These are phyloP conservation scores for Chanos chanos DNA, from an alignment of 2,797 vertebrate species.

Conservation along the genomic window DNA sequence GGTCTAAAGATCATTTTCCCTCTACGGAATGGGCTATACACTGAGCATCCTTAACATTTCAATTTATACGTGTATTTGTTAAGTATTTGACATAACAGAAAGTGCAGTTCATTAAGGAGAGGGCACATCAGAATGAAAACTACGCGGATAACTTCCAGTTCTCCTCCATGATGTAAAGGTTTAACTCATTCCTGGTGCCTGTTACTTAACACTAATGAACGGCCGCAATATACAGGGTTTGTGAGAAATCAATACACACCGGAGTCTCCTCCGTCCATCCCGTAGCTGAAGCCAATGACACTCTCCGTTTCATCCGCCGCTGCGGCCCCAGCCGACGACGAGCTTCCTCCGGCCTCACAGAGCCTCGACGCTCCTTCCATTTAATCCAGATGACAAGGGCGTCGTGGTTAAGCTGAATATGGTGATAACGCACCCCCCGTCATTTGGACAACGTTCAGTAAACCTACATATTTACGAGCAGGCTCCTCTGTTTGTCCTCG, in stretches of 20 bases:
- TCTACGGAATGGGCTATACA: too few species aligned
- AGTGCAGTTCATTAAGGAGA: too few species aligned
- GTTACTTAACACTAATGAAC: too few species aligned
- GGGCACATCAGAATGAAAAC: too few species aligned
- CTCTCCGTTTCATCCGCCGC: slow-evolving; percentile 52
- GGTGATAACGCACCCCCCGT: background rate
- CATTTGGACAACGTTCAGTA: background rate
- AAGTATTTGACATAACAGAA: too few species aligned
- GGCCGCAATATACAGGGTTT: background rate
- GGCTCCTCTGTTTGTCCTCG: background rate
- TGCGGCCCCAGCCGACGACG: slow-evolving; percentile 57
- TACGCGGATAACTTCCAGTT: too few species aligned
- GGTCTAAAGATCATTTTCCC: too few species aligned
- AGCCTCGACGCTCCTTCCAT: slow-evolving; percentile 73
- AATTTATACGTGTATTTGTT: too few species aligned
- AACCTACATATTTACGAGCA: slow-evolving; percentile 14
- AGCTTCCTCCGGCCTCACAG: slow-evolving; percentile 56
- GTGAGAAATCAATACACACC: slow-evolving; percentile 51
- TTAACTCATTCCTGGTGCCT: too few species aligned
- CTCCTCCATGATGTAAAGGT: too few species aligned
- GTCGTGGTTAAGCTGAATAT: background rate
- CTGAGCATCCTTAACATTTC: too few species aligned
- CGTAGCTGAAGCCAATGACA: slow-evolving; percentile 51
- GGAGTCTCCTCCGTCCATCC: slow-evolving; percentile 61
- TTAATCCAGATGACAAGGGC: slow-evolving; percentile 13